Evolutionary conservation across 2,797 vertebrate species (phyloP).

Genomic region (Taeniopygia guttata): DNA sequence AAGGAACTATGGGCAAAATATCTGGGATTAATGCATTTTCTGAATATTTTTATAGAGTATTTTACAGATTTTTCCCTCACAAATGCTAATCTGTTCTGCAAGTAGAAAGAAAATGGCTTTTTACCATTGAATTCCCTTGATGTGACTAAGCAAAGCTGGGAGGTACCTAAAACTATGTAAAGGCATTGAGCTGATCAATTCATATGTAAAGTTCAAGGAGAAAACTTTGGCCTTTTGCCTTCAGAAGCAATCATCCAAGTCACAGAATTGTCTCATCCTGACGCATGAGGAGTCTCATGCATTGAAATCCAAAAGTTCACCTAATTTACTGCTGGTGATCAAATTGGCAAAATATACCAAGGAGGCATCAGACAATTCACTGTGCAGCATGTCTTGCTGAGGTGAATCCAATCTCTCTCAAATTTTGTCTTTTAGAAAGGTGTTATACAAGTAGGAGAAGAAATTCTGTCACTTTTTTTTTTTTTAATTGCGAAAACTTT

Average conservation of each 20-base stretch:
- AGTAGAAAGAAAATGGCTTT: constrained; percentile 32
- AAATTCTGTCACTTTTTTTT: neutral
- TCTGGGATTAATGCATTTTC: constrained; percentile 55
- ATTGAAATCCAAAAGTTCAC: constrained; percentile 49
- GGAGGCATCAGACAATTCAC: neutral
- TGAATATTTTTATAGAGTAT: constrained; percentile 42
- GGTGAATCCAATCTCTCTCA: neutral
- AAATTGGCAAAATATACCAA: neutral
- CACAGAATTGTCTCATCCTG: constrained; percentile 33
- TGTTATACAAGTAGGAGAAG: neutral
- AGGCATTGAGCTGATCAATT: constrained; percentile 34
- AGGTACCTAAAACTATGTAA: constrained; percentile 57
- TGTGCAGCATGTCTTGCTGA: neutral
- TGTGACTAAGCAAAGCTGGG: neutral
- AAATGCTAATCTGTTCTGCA: constrained; percentile 47
- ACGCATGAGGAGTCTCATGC: neutral
- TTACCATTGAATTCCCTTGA: constrained; percentile 22
- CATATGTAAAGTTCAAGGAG: constrained; percentile 64
- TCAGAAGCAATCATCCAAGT: constrained; percentile 44
- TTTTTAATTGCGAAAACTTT: neutral
- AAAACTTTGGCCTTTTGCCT: constrained; percentile 30
- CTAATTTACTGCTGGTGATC: constrained; percentile 16
- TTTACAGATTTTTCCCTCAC: constrained; percentile 35
- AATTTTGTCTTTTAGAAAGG: neutral
- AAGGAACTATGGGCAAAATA: constrained; percentile 38